phyloP scores from a whole-genome alignment of 1,140 invertebrate genomes.

The Centruroides sculpturatus region DNA sequence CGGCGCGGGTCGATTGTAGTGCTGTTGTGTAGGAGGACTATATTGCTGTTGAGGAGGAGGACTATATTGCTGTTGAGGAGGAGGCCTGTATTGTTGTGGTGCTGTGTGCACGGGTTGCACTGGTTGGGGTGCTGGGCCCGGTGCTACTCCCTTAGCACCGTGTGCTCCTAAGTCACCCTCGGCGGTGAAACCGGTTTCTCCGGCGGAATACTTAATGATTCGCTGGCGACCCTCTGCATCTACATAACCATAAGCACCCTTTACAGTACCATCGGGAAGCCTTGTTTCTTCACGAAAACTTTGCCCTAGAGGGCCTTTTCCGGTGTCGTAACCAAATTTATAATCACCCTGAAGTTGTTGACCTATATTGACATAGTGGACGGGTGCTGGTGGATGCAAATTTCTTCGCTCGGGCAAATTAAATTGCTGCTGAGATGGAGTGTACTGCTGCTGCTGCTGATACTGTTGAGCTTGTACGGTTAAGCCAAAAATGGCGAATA shows the following conservation, averaged over 20 bases:
- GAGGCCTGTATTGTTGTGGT: not conserved
- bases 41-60: conserved; percentile 3
- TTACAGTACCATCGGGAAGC: conserved; percentile 27
- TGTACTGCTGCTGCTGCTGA: not conserved
- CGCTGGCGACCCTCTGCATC: conserved; percentile 37
- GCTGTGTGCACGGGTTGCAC: not conserved
- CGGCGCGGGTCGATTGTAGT: not conserved
- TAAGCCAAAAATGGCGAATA: not conserved
- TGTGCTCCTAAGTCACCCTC: conserved; percentile 26
- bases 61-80: conserved; percentile 6
- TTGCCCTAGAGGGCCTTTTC: conserved; percentile 19
- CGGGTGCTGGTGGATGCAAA: conserved; percentile 15
- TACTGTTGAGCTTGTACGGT: conserved; percentile 1
- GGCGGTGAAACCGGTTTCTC: conserved; percentile 45
- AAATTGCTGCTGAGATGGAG: not conserved
- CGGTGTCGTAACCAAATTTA: conserved; percentile 24
- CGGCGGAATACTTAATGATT: conserved; percentile 46
- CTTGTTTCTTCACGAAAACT: conserved; percentile 22
- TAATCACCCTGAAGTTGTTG: conserved; percentile 16
- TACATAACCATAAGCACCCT: conserved; percentile 44
- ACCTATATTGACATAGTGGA: conserved; percentile 19
- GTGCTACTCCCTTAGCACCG: conserved; percentile 7
- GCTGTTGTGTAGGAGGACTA: not conserved
- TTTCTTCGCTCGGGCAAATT: conserved; percentile 2
- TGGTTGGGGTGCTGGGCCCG: conserved; percentile 9